Base-by-base conservation (phyloP, 2,888 invertebrate genomes). In the Lapara coniferarum region DNA sequence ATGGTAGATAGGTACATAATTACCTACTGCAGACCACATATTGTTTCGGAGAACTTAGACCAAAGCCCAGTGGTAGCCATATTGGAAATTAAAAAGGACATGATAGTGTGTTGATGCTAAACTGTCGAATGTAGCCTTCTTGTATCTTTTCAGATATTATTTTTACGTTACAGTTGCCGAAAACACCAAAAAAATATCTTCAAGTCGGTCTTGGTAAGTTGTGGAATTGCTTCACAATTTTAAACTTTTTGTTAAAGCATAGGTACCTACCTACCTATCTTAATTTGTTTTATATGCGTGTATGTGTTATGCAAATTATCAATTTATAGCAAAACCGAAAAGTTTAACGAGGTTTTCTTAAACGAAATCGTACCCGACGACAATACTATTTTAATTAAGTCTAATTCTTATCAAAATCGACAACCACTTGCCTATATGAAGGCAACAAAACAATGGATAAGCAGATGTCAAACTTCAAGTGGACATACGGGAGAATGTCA, bases 361-460 rank as follows among this genome's bases (percentile, higher is more conserved):
- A 16, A 19, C 19, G 49, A 63, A 19, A 63, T 10, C 13, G 49
- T 7, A 12, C 6, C 16, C 7, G 25, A 19, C 16, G 19, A 19
- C 0, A 69, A 53, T 13, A 13, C 2, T 13, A 25, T 19, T 46
- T 19, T 12, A 44, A 37, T 52, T 2, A 19, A 2, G 37, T 44
- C 44, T 44, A 44, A 10, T 16, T 19, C 1, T 63, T 37, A 37
- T 44, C 51, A 53, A 6, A 63, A 16, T 16, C 59, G 19, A 19
- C 52, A 44, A 58, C 13, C 30, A 14, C n/a, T 19, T n/a, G 49
- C 52, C 70, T 68, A 76, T 72, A 71, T 67, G 51, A 84, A 80
- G 71, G 81, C 88, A 1, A 92, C 91, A 25, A 79, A 81, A 72
- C 91, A 89, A 74, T 90, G 90, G 89, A 71, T 77, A 53, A 82